Evolutionary conservation across 2,113 vertebrate genomes (phyloP).

Genomic region (Agapornis roseicollis): DNA sequence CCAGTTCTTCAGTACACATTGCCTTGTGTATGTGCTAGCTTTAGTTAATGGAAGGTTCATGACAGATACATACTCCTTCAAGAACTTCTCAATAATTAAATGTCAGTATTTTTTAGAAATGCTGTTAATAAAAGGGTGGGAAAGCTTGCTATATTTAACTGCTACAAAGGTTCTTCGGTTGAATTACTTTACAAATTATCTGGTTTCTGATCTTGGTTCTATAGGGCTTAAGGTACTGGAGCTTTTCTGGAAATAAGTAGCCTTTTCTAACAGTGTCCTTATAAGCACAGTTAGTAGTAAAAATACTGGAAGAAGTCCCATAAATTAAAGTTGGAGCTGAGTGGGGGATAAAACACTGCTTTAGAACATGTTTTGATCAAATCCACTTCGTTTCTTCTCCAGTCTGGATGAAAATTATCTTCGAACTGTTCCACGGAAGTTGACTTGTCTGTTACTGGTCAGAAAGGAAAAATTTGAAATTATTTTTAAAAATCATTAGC

Average conservation of each 20-base stretch:
- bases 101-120: neutral
- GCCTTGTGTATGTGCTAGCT: neutral
- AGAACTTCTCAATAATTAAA: neutral
- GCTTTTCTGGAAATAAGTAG: neutral
- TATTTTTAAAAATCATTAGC: neutral
- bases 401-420: neutral
- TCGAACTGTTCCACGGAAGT: neutral
- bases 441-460: neutral
- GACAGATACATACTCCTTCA: neutral
- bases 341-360: neutral
- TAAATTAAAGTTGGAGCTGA: neutral
- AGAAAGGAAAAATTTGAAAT: neutral
- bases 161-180: neutral
- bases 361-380: neutral
- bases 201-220: neutral
- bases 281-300: neutral
- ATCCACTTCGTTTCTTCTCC: neutral
- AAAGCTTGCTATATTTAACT: neutral
- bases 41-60: neutral
- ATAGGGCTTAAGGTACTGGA: neutral
- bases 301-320: neutral
- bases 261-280: neutral
- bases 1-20: neutral
- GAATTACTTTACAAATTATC: neutral
- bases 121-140: neutral